Base-by-base conservation (phyloP, 2,888 invertebrate species). In the Strigamia transsilvanica region DNA sequence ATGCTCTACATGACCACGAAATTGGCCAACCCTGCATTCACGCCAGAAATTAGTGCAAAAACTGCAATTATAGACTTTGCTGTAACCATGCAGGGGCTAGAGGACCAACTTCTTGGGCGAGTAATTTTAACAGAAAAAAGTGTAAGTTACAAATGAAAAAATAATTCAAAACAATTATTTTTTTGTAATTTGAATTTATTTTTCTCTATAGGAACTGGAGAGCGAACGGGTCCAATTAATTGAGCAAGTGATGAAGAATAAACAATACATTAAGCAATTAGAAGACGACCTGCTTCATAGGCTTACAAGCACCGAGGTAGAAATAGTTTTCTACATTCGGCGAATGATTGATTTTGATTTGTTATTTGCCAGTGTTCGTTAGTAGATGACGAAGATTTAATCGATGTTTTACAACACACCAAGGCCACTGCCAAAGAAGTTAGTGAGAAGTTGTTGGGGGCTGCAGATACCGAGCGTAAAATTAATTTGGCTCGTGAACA, bases 1-100 rank as follows among this genome's bases (percentile, higher is more conserved):
- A 94, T 94, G 93, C 90, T 98, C 4, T 98, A 98, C 87, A 94
- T 98, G 80, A 98, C 98, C 0, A 98, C 98, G 0, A 98, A 98
- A 88, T 89, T 98, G 82, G 95, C 97, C 0, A 98, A 98, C 89
- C 98, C 98, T 0, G 94, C 97, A 0, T 98, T 98, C 88, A 97
- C 97, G 15, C 98, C 98, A 0, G 98, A 98, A 90, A 93, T 98
- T 84, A 96, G 96, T 86, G 98, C 98, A 0, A 97, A 97, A 88
- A 97, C 97, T 0, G 96, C 97, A 0, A 97, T 98, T 82, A 98
- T 98, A 85, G 98, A 98, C 88, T 98, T 98, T 87, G 98, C 98
- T 0, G 98, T 98, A 0, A 98, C 98, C 3, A 97, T 97, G 94
- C 92, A 94, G 86, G 98, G 98, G 12, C 89, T 98, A 38, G 98